Percentiles rank a stretch among this genome's conserved stretches.
phyloP scores from a whole-genome alignment of 2,113 vertebrate species.

The Tachuris rubrigastra region DNA sequence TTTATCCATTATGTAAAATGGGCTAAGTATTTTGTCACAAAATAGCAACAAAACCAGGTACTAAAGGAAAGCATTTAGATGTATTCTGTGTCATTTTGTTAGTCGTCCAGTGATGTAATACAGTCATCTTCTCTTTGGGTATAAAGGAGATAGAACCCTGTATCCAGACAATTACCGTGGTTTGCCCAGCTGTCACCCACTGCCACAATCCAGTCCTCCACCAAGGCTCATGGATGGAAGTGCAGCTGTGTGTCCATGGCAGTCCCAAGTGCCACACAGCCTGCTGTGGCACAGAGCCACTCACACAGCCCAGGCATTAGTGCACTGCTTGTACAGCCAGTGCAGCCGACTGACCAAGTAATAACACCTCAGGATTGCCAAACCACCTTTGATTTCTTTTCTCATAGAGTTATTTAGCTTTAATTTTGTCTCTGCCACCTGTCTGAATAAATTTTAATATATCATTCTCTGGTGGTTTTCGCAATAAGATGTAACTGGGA shows the following conservation, averaged over 20 bases:
- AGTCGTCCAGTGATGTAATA: not conserved
- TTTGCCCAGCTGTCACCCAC: not conserved
- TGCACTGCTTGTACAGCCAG: not conserved
- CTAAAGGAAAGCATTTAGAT: not conserved
- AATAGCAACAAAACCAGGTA: not conserved
- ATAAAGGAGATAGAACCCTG: not conserved
- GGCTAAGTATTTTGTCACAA: not conserved
- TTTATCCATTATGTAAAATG: not conserved
- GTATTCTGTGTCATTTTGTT: not conserved
- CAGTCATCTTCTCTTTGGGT: not conserved
- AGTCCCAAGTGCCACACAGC: rapidly evolving
- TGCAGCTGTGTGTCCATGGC: not conserved
- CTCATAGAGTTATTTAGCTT: constrained; percentile 34
- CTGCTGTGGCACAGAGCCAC: not conserved
- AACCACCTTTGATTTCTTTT: constrained; percentile 25
- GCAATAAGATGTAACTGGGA: constrained; percentile 57
- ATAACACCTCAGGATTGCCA: not conserved
- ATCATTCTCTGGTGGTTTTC: constrained; percentile 8
- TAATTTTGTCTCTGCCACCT: constrained; percentile 38
- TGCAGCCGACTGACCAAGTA: not conserved
- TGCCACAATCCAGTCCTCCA: not conserved
- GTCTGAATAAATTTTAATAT: constrained; percentile 41
- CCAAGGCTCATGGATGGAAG: not conserved
- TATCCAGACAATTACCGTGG: not conserved
- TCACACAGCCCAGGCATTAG: rapidly evolving